These are phyloP conservation scores for Ageneiosus marmoratus DNA, from an alignment of 2,113 vertebrate species.

Conservation along the genomic window DNA sequence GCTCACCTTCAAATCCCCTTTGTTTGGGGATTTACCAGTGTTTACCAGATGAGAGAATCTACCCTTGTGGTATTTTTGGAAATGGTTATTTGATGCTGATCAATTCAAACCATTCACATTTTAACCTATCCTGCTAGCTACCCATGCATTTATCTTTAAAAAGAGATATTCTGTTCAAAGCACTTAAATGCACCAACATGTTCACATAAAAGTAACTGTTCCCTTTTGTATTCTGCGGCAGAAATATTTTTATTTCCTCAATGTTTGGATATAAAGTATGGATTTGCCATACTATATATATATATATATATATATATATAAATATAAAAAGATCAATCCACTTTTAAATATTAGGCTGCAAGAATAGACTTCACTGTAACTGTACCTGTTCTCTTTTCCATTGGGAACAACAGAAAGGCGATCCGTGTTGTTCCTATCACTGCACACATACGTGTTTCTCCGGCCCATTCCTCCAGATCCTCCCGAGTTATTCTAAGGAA, in stretches of 20 bases:
- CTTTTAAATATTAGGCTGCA: not conserved
- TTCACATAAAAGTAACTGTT: not conserved
- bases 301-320: too few species aligned
- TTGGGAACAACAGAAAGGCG: conserved; percentile 94
- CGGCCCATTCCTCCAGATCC: conserved; percentile 90
- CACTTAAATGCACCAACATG: not conserved
- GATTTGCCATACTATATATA: too few species aligned
- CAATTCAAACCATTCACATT: too few species aligned
- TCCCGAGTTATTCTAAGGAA: conserved; percentile 79
- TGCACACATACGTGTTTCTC: conserved; percentile 97
- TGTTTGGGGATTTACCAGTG: too few species aligned
- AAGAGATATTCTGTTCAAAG: not conserved
- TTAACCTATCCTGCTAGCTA: too few species aligned
- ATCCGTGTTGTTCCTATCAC: conserved; percentile 86
- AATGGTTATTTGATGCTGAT: too few species aligned
- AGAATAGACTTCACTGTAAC: not conserved
- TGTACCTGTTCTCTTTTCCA: conserved; percentile 85
- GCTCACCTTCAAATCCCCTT: too few species aligned
- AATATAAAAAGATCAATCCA: not conserved
- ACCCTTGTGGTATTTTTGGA: too few species aligned
- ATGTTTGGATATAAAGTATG: not conserved
- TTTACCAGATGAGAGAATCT: too few species aligned
- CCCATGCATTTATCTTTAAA: too few species aligned
- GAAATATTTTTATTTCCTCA: not conserved
- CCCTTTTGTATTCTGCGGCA: not conserved